Base-by-base conservation (phyloP, 2,797 vertebrate genomes). In the Neopelma chrysocephalum region DNA sequence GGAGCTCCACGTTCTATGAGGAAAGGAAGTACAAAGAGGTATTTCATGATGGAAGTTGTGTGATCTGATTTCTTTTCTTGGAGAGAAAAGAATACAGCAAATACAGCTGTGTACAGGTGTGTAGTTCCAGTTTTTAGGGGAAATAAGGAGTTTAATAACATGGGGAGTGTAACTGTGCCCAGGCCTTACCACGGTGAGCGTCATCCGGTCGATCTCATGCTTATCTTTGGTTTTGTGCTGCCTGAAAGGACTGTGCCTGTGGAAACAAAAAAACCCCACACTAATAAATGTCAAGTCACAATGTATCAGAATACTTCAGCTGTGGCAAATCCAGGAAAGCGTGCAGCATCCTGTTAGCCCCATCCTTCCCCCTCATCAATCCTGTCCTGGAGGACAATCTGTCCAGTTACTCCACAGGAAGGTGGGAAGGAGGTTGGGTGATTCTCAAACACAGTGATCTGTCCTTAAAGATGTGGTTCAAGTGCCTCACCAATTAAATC, bases 201-300 rank as follows among this genome's bases (percentile, higher is more conserved):
- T 99, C 99, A 99, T 99, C 89, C 99, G 98, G 98, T 99, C 99
- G 3, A 99, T 99, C 98, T 99, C 99, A 1, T 99, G 99, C 98
- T 99, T 99, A 96, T 99, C 99, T 99, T 99, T 99, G 98, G 99
- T 99, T 98, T 99, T 99, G 97, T 99, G 99, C 93, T 99, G 99
- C 84, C 99, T 98, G 98, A 99, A 99, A 64, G 99, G 99, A 97
- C 99, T 99, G 98, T 99, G 99, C 75, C 99, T 99, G 96, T 5
- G 71, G 48, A 69, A 42, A 86, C 6, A 62, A 87, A 43, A 45
- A 48, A 47, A 83, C 42, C 1, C 42, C 1, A 15, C 53, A 88
- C 32, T 14, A 8, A 31, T 34, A 58, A 80, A 31, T 45, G 48
- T 21, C 26, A 82, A 93, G 62, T 9, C 56, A 20, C 17, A 57